Conservation (phyloP, 2,113 vertebrate genomes). For the Nettapus auritus region DNA sequence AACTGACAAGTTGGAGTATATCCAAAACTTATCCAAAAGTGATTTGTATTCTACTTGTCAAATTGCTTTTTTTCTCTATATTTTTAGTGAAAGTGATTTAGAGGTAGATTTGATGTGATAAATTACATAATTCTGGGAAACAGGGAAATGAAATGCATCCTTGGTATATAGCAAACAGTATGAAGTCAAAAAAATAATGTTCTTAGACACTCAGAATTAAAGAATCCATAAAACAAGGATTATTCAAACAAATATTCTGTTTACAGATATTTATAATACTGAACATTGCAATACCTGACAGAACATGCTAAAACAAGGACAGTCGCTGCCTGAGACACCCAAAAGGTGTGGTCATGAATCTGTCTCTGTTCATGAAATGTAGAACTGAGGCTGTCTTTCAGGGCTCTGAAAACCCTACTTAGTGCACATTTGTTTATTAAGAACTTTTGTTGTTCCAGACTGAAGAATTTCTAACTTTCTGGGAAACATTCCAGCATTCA, state of each 20-base stretch:
- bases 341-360: background rate
- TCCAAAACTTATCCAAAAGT: constrained; percentile 12
- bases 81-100: constrained; percentile 1
- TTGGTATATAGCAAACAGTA: background rate
- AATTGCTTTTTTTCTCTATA: background rate
- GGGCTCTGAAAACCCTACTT: background rate
- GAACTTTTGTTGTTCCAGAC: background rate
- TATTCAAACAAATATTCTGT: background rate
- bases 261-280: background rate
- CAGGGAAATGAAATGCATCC: background rate
- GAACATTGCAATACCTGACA: background rate
- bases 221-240: background rate
- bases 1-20: constrained; percentile 16
- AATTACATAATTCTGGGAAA: background rate
- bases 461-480: background rate
- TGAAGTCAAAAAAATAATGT: background rate
- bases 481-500: background rate
- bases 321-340: background rate
- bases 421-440: background rate
- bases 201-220: background rate
- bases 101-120: background rate
- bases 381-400: background rate
- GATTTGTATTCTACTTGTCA: constrained; percentile 7
- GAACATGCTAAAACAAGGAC: background rate
- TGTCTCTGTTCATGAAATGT: background rate